phyloP scores from a whole-genome alignment of 2,113 vertebrate genomes.

The Girardinichthys multiradiatus region DNA sequence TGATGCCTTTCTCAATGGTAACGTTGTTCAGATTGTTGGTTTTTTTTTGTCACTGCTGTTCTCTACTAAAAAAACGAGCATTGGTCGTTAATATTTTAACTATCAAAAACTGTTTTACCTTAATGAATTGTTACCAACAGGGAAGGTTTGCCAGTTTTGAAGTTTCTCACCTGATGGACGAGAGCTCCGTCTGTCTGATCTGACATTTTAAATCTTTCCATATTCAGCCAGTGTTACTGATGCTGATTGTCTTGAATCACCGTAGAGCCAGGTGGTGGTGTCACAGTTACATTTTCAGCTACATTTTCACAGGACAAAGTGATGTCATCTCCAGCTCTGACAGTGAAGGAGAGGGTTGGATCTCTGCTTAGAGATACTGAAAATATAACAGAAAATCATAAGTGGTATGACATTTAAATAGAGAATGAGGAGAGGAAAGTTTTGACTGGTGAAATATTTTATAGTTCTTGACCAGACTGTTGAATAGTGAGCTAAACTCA shows the following conservation, averaged over 20 bases:
- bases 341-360: neutral
- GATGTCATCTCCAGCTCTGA: slow-evolving; percentile 15
- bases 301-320: slow-evolving; percentile 7
- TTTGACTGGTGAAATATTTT: no score
- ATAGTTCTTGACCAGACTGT: no score
- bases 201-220: neutral
- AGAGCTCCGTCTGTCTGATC: slow-evolving; percentile 5
- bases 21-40: no score
- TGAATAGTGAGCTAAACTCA: neutral
- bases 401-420: neutral
- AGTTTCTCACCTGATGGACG: neutral
- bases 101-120: no score
- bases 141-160: no score
- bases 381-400: neutral
- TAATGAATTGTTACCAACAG: no score
- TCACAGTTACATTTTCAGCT: neutral
- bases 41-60: no score
- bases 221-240: neutral
- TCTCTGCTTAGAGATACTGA: neutral
- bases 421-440: no score
- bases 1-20: no score
- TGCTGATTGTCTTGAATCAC: fast-evolving
- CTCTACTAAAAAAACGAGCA: no score
- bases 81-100: no score
- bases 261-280: neutral